These are phyloP conservation scores for Periophthalmodon schlosseri DNA, from an alignment of 2,113 vertebrate species.

Conservation along the genomic window DNA sequence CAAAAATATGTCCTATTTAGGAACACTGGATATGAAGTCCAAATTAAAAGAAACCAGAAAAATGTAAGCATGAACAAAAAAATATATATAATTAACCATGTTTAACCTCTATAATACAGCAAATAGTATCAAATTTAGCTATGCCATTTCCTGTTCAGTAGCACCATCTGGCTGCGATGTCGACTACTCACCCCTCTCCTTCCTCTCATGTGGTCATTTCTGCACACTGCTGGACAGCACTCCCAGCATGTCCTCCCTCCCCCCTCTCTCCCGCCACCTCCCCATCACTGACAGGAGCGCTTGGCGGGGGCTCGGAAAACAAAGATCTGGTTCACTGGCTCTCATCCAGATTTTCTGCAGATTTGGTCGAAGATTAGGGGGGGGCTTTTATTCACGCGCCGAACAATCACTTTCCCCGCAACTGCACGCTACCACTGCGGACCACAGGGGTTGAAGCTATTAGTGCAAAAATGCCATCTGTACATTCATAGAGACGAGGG, in stretches of 20 bases:
- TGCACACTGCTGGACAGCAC: slow-evolving; percentile 38
- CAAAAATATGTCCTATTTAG: background rate
- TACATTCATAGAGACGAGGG: slow-evolving; percentile 36
- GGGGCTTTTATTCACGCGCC: slow-evolving; percentile 63
- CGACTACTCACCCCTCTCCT: slow-evolving; percentile 31
- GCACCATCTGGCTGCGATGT: slow-evolving; percentile 64
- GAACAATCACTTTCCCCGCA: slow-evolving; percentile 57
- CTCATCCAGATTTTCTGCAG: slow-evolving; percentile 74
- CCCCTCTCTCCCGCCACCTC: slow-evolving; percentile 29
- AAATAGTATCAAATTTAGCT: slow-evolving; percentile 8
- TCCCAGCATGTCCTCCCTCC: slow-evolving; percentile 31
- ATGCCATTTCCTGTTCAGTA: slow-evolving; percentile 57
- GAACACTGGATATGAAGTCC: background rate
- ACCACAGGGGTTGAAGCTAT: slow-evolving; percentile 66
- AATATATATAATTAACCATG: background rate
- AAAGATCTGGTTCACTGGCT: slow-evolving; percentile 75
- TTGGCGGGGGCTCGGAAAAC: slow-evolving; percentile 67
- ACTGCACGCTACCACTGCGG: slow-evolving; percentile 57
- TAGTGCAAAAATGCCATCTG: slow-evolving; percentile 67
- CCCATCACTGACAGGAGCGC: slow-evolving; percentile 61
- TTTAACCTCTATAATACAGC: background rate
- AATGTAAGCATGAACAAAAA: background rate
- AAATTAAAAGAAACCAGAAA: background rate
- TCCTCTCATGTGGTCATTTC: slow-evolving; percentile 33
- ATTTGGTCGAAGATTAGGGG: slow-evolving; percentile 74